A percentile compares a stretch with the other conserved stretches of the same genome.
phyloP scores from a whole-genome alignment of 2,797 vertebrate species.

The Triplophysa bombifrons region DNA sequence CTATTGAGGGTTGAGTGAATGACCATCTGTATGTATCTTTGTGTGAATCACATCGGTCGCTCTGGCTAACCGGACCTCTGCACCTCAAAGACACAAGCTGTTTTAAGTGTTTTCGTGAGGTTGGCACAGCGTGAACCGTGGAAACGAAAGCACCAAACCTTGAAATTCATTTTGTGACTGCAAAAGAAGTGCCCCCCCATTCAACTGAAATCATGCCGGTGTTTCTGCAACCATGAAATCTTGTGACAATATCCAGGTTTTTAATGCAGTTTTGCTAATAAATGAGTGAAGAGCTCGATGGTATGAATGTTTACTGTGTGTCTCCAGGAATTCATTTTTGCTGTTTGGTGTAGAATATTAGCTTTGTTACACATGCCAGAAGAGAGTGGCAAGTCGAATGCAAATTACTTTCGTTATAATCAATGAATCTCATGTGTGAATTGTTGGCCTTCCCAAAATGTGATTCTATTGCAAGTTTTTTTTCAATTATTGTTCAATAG shows the following conservation, averaged over 20 bases:
- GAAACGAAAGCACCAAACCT: conserved; percentile 48
- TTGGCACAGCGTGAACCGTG: conserved; percentile 35
- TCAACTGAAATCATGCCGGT: conserved; percentile 43
- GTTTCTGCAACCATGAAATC: conserved; percentile 48
- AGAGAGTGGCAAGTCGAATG: too few relatives aligned
- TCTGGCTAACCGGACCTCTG: conserved; percentile 12
- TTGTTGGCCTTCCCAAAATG: background rate
- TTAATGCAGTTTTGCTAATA: conserved; percentile 28
- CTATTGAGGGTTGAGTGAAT: background rate
- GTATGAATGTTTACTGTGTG: background rate
- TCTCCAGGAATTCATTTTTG: background rate
- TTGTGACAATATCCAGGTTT: background rate
- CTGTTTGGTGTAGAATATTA: background rate
- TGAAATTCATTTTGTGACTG: conserved; percentile 54
- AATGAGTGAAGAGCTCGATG: conserved; percentile 31
- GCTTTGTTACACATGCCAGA: too few relatives aligned
- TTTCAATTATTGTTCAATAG: too few relatives aligned
- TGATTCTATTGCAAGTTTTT: too few relatives aligned
- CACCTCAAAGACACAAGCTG: conserved; percentile 13
- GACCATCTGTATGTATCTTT: conserved; percentile 6
- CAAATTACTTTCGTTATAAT: too few relatives aligned
- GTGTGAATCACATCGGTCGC: background rate
- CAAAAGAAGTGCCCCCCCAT: background rate
- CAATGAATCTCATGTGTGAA: too few relatives aligned
- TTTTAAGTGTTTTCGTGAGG: conserved; percentile 47